Evolutionary conservation across 1,140 invertebrate genomes (phyloP), one percentile per base, ranked within the genome.

Genomic region (Nautilus pompilius): DNA sequence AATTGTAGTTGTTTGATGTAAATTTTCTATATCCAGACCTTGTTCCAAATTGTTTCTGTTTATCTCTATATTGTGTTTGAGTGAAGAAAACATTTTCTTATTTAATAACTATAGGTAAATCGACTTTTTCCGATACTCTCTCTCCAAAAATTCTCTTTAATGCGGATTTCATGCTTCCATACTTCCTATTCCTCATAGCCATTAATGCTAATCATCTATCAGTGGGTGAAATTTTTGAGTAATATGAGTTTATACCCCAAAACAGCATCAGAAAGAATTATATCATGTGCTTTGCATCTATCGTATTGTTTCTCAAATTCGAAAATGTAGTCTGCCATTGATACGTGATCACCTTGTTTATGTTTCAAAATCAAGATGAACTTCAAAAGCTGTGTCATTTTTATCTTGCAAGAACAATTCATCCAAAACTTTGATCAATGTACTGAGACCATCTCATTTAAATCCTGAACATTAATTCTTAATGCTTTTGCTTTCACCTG

Each of bases 221-320:
- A 28, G 34, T 58, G 4, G 22, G 57, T 17, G 22, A 24, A 28
- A 58, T 36, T 13, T 8, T 34, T 17, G 20, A 24, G 5, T 10
- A 22, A 30, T 58, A 15, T 45, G 13, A 58, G 15, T 58, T 58
- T 58, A 58, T 36, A 58, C 22, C 32, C n/a, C 20, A 58, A 28
- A n/a, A 58, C 57, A 17, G 57, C 13, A 36, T 58, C 57, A 17
- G 57, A 34, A 20, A 58, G 28, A 5, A 8, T 20, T 34, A 58
- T 58, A 5, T 36, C 30, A 22, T 45, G 57, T 41, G 17, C 41
- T 15, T 36, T 45, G 28, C 57, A 58, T 22, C n/a, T 24, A n/a
- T 58, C 20, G 22, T 58, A 36, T 15, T 15, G 34, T 22, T 32
- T 58, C 41, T 58, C 57, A 58, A 45, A 58, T 36, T 58, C 57